Conservation (phyloP, 2,888 invertebrate species). For the Apodemia hepburni region DNA sequence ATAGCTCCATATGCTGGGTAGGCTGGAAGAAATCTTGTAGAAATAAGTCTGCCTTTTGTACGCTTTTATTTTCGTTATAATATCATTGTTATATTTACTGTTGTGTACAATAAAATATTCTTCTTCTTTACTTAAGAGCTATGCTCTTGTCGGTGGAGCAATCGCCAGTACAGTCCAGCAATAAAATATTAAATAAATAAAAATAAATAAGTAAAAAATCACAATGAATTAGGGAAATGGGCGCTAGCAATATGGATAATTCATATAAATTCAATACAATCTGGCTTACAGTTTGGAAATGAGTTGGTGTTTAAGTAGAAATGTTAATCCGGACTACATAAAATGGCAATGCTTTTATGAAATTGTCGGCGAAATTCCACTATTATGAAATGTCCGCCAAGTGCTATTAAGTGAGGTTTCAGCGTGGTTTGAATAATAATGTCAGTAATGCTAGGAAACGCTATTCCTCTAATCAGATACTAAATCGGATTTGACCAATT, state of each 20-base stretch:
- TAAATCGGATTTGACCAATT: slow-evolving; percentile 5
- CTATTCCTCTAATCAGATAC: not conserved
- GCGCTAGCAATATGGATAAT: not conserved
- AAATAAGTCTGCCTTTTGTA: too few species aligned
- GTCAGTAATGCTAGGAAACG: not conserved
- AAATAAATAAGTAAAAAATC: too few species aligned
- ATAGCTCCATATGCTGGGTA: too few species aligned
- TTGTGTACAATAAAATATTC: too few species aligned
- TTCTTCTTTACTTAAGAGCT: too few species aligned
- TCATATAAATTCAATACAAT: not conserved
- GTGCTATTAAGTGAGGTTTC: slow-evolving; percentile 11
- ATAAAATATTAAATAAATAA: too few species aligned
- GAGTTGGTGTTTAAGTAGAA: slow-evolving; percentile 6
- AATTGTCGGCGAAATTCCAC: slow-evolving; percentile 9
- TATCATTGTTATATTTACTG: too few species aligned
- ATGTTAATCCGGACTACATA: slow-evolving; percentile 1
- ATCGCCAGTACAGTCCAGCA: too few species aligned
- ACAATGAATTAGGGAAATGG: not conserved
- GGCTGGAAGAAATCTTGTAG: too few species aligned
- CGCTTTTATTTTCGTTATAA: too few species aligned
- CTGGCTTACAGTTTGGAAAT: not conserved
- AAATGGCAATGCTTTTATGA: slow-evolving; percentile 11
- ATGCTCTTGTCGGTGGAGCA: too few species aligned
- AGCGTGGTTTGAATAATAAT: slow-evolving; percentile 8
- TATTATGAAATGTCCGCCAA: slow-evolving; percentile 9